Conservation (phyloP, 2,113 vertebrate species). For the Azemiops feae region DNA sequence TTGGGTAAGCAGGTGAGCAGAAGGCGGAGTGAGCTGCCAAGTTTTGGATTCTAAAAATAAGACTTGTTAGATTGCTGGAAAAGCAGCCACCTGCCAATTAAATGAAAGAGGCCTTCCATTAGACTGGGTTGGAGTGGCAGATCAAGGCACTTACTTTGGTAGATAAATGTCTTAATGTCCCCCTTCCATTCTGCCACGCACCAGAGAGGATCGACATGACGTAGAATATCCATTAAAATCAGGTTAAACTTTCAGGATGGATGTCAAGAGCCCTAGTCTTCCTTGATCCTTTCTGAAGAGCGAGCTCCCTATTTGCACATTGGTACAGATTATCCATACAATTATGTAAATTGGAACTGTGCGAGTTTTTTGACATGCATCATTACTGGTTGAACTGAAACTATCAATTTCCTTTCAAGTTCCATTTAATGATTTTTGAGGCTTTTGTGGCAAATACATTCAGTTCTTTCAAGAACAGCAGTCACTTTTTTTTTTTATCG, state of each 20-base stretch:
- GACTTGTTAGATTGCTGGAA: constrained; percentile 16
- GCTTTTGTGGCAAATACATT: not conserved
- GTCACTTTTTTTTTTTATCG: too few relatives aligned
- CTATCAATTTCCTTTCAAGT: not conserved
- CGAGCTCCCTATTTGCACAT: too few relatives aligned
- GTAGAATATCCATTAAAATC: not conserved
- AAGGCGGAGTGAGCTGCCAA: constrained; percentile 2
- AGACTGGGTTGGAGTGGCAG: not conserved
- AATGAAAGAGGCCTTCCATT: not conserved
- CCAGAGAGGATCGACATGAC: not conserved
- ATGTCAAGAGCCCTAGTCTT: not conserved
- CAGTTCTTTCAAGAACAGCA: not conserved
- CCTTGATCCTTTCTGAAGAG: not conserved
- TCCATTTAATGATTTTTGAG: not conserved
- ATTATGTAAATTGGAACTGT: not conserved
- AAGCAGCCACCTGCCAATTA: not conserved
- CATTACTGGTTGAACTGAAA: not conserved
- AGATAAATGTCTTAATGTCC: not conserved
- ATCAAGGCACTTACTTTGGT: not conserved
- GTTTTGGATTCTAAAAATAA: constrained; percentile 41
- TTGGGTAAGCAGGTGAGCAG: constrained; percentile 17
- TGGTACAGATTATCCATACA: not conserved
- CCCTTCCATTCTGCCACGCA: not conserved
- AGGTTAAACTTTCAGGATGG: not conserved
- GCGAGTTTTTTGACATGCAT: not conserved